phyloP scores from a whole-genome alignment of 2,113 vertebrate species.

The Penelope pileata region DNA sequence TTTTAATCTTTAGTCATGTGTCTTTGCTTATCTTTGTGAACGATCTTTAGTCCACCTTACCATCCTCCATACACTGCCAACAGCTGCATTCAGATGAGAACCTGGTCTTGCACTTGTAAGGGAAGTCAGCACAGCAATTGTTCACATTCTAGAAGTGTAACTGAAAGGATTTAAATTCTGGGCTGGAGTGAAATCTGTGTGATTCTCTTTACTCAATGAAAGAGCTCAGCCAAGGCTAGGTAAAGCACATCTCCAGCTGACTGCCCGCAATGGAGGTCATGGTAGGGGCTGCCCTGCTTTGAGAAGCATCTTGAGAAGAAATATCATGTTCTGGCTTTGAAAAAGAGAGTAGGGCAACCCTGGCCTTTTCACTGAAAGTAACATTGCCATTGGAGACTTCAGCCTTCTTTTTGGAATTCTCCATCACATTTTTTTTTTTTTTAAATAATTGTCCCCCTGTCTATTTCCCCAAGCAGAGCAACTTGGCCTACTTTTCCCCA shows the following conservation, averaged over 20 bases:
- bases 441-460: not conserved
- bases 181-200: not conserved
- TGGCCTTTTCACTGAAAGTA: not conserved
- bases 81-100: not conserved
- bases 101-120: fast-evolving
- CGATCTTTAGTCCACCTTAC: not conserved
- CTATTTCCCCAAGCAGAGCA: not conserved
- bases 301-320: not conserved
- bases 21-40: not conserved
- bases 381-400: not conserved
- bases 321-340: not conserved
- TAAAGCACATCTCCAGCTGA: not conserved
- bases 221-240: not conserved
- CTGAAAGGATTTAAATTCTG: not conserved
- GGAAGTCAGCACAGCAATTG: not conserved
- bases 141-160: not conserved
- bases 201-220: not conserved
- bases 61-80: not conserved
- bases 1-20: not conserved
- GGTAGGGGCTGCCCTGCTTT: not conserved
- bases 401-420: not conserved
- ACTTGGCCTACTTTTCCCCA: not conserved
- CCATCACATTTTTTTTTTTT: not conserved
- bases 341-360: not conserved
- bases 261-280: not conserved